These are phyloP conservation scores for Electrona antarctica DNA, from an alignment of 2,113 vertebrate species.

Conservation along the genomic window DNA sequence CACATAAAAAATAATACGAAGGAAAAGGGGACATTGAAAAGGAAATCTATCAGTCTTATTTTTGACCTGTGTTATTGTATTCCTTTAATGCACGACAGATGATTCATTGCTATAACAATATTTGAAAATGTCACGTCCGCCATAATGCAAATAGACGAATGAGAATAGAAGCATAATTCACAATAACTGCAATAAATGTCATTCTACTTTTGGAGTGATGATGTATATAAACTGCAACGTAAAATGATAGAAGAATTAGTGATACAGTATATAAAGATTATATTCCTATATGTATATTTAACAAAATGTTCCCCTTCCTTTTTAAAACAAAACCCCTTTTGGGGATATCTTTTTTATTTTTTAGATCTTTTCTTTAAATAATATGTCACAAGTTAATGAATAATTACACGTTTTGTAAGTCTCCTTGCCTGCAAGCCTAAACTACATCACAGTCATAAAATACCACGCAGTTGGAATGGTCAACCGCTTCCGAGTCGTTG, in stretches of 20 bases:
- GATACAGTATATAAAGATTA: background rate
- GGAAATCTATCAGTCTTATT: slow-evolving; percentile 16
- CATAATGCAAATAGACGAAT: slow-evolving; percentile 48
- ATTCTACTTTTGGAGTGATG: slow-evolving; percentile 35
- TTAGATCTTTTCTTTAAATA: too few species aligned
- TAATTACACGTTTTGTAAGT: background rate
- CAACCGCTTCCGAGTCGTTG: background rate
- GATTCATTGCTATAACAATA: slow-evolving; percentile 68
- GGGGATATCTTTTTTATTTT: too few species aligned
- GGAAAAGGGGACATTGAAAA: too few species aligned
- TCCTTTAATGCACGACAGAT: slow-evolving; percentile 30
- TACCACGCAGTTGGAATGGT: background rate
- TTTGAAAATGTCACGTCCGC: slow-evolving; percentile 65
- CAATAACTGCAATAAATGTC: slow-evolving; percentile 30
- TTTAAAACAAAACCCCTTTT: background rate
- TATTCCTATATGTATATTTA: background rate
- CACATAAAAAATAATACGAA: background rate
- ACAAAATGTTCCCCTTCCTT: background rate
- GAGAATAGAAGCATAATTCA: slow-evolving; percentile 45
- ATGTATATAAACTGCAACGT: slow-evolving; percentile 31
- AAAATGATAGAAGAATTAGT: slow-evolving; percentile 3
- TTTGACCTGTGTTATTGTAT: slow-evolving; percentile 38
- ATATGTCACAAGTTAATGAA: background rate
- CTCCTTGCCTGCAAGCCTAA: background rate
- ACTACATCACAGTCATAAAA: background rate